These are phyloP conservation scores for Pipistrellus pygmaeus DNA, from an alignment of 2,797 vertebrate genomes.

Conservation along the genomic window DNA sequence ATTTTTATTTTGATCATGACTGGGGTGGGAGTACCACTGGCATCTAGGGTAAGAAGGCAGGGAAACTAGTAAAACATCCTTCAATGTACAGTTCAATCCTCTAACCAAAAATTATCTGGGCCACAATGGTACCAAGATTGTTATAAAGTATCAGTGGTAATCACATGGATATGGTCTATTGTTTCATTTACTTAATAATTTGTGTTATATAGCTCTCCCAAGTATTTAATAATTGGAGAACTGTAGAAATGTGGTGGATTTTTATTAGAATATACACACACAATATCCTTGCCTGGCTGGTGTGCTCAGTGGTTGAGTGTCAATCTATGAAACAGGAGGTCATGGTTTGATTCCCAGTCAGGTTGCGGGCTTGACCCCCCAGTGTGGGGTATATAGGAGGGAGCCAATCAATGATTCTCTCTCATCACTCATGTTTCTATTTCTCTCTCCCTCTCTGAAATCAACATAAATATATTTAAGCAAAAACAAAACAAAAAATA, in stretches of 20 bases:
- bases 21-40: neutral
- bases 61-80: neutral
- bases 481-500: neutral
- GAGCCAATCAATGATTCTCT: no score
- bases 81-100: neutral
- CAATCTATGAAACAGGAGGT: no score
- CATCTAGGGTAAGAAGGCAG: neutral
- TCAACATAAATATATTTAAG: neutral
- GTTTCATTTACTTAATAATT: neutral
- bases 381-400: no score
- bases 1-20: neutral
- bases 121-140: neutral
- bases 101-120: neutral
- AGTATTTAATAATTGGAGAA: neutral
- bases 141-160: neutral
- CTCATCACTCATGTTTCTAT: no score
- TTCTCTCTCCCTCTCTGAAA: no score
- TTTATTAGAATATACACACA: neutral
- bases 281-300: no score
- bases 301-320: no score
- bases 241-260: neutral
- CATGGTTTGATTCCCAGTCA: no score
- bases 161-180: neutral
- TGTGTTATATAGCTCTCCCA: neutral
- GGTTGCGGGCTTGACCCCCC: no score